phyloP scores from a whole-genome alignment of 2,113 vertebrate genomes.

The Chinchilla lanigera region DNA sequence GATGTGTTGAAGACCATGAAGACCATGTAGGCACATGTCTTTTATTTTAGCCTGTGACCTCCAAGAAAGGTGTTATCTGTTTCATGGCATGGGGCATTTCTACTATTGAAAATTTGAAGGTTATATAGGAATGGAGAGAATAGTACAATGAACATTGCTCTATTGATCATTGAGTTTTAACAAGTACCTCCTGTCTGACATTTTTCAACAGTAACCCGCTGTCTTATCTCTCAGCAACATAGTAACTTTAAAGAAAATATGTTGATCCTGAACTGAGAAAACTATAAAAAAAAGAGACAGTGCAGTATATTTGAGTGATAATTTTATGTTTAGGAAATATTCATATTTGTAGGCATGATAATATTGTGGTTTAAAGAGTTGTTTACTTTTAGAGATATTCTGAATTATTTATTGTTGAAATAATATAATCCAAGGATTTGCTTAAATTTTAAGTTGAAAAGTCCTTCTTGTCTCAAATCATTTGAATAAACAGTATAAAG shows the following conservation, averaged over 20 bases:
- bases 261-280: neutral
- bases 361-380: neutral
- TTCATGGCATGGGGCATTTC: neutral
- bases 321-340: neutral
- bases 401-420: slow-evolving; percentile 39
- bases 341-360: neutral
- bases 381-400: neutral
- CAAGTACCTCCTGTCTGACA: neutral
- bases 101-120: neutral
- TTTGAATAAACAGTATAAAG: neutral
- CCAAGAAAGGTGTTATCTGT: neutral
- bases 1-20: neutral
- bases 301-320: neutral
- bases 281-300: neutral
- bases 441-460: neutral
- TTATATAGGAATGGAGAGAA: neutral
- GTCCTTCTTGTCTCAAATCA: neutral
- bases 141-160: neutral
- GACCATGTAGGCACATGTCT: neutral
- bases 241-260: neutral
- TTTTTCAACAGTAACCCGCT: too few species aligned
- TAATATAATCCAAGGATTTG: neutral
- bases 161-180: neutral
- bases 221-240: neutral
- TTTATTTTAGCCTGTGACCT: neutral